These are phyloP conservation scores for Hemitrygon akajei DNA, from an alignment of 2,797 vertebrate species.

Conservation along the genomic window DNA sequence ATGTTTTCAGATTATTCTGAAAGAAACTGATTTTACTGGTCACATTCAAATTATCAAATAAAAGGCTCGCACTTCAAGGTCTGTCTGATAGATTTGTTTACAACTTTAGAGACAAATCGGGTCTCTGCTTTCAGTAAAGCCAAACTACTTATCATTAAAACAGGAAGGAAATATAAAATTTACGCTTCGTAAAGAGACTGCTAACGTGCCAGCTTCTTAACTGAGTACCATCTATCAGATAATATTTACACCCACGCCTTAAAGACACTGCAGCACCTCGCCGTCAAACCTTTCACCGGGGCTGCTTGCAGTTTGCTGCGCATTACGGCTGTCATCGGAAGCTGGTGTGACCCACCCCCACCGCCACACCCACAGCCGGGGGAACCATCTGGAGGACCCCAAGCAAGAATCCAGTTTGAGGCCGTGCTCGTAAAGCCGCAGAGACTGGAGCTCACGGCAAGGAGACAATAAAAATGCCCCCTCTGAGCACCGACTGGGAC, in stretches of 20 bases:
- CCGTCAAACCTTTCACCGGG: not conserved
- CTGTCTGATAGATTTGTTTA: not conserved
- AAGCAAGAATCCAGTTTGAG: not conserved
- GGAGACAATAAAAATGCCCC: not conserved
- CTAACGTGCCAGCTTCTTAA: not conserved
- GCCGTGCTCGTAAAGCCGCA: not conserved
- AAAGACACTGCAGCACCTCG: not conserved
- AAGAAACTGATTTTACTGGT: not conserved
- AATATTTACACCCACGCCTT: not conserved
- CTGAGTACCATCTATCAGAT: not conserved
- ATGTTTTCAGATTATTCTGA: not conserved
- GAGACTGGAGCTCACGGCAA: not conserved
- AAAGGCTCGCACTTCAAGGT: not conserved
- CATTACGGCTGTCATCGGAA: not conserved
- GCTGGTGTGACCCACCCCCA: not conserved
- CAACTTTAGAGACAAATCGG: not conserved
- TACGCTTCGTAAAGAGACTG: not conserved
- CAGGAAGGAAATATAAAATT: not conserved
- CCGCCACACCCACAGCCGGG: no score
- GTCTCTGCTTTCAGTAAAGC: not conserved
- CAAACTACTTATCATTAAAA: not conserved
- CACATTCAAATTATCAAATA: not conserved
- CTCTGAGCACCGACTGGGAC: not conserved
- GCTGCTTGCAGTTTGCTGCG: conserved; percentile 14
- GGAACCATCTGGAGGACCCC: not conserved